phyloP scores from a whole-genome alignment of 2,113 vertebrate genomes.

The Hipposideros armiger region DNA sequence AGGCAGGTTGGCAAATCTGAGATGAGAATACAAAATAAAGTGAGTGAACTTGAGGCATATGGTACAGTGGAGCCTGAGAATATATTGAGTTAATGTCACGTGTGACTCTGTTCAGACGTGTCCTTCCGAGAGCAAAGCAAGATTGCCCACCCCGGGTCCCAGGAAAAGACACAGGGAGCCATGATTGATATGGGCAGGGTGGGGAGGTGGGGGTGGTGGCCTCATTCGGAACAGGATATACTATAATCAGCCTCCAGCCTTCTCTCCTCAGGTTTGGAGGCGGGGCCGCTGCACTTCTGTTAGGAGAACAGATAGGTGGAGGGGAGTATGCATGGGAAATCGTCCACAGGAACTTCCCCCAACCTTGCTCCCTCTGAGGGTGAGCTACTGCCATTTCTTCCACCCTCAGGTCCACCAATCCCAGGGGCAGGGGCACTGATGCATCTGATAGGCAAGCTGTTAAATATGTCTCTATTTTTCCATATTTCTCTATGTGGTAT shows the following conservation, averaged over 20 bases:
- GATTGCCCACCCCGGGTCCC: background rate
- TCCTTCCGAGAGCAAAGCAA: background rate
- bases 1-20: background rate
- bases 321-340: background rate
- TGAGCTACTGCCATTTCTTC: background rate
- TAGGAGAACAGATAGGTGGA: background rate
- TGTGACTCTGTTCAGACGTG: background rate
- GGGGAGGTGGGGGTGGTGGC: background rate
- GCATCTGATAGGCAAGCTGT: background rate
- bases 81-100: background rate
- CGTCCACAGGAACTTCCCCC: background rate
- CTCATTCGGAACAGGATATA: background rate
- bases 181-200: accelerated
- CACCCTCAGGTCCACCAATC: background rate
- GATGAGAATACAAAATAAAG: background rate
- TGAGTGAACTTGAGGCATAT: background rate
- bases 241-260: background rate
- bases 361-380: background rate
- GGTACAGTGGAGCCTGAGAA: background rate
- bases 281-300: background rate
- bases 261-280: background rate
- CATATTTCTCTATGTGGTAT: background rate
- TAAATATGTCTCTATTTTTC: background rate
- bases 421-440: accelerated
- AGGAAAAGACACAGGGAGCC: background rate